Conservation (phyloP, 2,888 invertebrate species). For the Limnephilus rhombicus region DNA sequence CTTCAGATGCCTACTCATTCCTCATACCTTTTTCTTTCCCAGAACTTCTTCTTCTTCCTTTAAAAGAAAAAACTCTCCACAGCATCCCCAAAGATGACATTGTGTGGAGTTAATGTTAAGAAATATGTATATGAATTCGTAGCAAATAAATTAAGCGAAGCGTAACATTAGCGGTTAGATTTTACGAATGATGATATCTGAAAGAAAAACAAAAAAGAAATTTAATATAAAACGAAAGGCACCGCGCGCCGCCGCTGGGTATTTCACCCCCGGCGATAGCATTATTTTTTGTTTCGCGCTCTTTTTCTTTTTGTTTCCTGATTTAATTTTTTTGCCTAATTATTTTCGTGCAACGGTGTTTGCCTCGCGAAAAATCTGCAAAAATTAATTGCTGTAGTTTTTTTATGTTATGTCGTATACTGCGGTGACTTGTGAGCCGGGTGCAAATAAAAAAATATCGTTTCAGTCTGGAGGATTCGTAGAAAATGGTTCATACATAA, state of each 20-base stretch:
- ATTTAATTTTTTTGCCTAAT: slow-evolving; percentile 78
- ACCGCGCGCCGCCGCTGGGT: background rate
- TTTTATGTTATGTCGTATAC: slow-evolving; percentile 41
- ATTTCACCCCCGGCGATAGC: slow-evolving; percentile 47
- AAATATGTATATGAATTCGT: background rate
- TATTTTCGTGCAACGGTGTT: slow-evolving; percentile 71
- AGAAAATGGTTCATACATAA: background rate
- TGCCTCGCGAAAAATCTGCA: slow-evolving; percentile 55
- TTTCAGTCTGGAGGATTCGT: slow-evolving; percentile 15
- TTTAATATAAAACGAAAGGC: background rate
- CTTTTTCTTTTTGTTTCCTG: slow-evolving; percentile 73
- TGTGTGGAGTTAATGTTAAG: too few species aligned
- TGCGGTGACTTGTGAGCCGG: slow-evolving; percentile 18
- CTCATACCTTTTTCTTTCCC: too few species aligned
- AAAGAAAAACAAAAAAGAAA: background rate
- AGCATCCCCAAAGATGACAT: too few species aligned
- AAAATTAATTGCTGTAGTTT: slow-evolving; percentile 65
- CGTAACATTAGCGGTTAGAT: background rate
- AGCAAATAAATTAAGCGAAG: background rate
- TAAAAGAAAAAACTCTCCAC: too few species aligned
- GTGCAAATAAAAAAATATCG: slow-evolving; percentile 17
- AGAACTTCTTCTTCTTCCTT: too few species aligned
- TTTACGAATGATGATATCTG: background rate
- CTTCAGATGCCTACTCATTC: too few species aligned
- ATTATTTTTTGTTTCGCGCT: slow-evolving; percentile 54